A percentile compares a stretch with the other conserved stretches of the same genome.
These are phyloP conservation scores for Pholis gunnellus DNA, from an alignment of 2,113 vertebrate species.

Conservation along the genomic window DNA sequence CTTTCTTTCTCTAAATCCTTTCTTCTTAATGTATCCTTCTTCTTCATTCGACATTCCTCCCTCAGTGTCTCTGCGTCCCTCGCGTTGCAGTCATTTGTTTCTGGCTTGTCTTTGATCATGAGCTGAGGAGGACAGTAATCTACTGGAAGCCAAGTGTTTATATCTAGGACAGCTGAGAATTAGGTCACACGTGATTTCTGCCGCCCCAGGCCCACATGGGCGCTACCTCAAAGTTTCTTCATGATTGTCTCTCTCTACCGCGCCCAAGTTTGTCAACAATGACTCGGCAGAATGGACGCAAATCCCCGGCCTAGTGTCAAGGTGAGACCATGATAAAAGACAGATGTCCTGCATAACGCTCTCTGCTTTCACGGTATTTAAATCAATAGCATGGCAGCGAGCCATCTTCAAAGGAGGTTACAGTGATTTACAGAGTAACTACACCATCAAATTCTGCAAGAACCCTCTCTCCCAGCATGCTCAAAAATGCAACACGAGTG, in stretches of 20 bases:
- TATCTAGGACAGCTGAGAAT: constrained; percentile 75
- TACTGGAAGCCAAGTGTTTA: constrained; percentile 74
- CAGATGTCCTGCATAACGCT: constrained; percentile 44
- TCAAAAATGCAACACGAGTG: not conserved
- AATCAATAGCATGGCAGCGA: constrained; percentile 52
- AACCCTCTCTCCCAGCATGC: not conserved
- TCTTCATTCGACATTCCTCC: constrained; percentile 35
- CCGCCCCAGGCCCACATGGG: constrained; percentile 52
- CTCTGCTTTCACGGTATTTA: constrained; percentile 29
- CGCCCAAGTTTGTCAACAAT: constrained; percentile 56
- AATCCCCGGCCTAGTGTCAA: constrained; percentile 57
- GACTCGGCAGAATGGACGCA: constrained; percentile 56
- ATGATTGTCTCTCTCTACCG: constrained; percentile 11
- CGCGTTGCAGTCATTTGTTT: constrained; percentile 60
- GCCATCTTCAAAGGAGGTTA: constrained; percentile 47
- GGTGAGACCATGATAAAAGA: constrained; percentile 48
- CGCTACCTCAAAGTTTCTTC: constrained; percentile 57
- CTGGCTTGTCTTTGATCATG: constrained; percentile 65
- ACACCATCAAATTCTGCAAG: constrained; percentile 1
- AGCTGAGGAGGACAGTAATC: constrained; percentile 71
- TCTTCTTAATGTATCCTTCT: constrained; percentile 8
- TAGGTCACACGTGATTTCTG: constrained; percentile 73
- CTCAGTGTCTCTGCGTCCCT: constrained; percentile 47
- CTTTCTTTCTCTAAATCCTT: constrained; percentile 8
- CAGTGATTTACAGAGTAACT: constrained; percentile 37